Base-by-base conservation (phyloP, 2,797 vertebrate genomes). In the Huso huso region DNA sequence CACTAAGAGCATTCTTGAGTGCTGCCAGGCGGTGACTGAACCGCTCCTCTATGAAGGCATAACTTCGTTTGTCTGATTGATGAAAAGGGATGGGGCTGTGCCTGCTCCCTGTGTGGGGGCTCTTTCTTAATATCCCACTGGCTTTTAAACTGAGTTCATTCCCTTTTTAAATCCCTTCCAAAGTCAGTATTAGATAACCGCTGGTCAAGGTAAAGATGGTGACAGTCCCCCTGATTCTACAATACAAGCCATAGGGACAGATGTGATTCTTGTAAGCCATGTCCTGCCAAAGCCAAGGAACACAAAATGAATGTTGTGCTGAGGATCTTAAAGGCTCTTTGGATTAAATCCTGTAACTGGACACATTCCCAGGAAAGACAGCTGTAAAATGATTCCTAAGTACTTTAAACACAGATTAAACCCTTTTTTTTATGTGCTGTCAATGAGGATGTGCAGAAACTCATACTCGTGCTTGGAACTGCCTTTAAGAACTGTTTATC, bases 301-400 rank as follows among this genome's bases (percentile, higher is more conserved):
- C 72, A 78, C 62, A 70, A 80, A 80, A 82, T 85, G 74, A 80
- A 83, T 84, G 82, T 66, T 63, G 69, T 3, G 59, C 69, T 73
- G 69, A 75, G 71, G 74, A 77, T 76, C 68, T 13, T 18, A 67
- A n/a, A 18, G 77, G 71, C 70, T 81, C 71, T 72, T 74, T 72
- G 63, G 70, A 71, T 66, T 68, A 78, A 82, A 78, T 71, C 76
- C 8, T 23, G 61, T 3, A 65, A 74, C 70, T 77, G 75, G 65
- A 73, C 66, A 50, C 64, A 71, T 77, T 75, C 65, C 53, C 61
- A 65, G 53, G 53, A 18, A 57, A 23, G 53, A 58, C 53, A 57
- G 57, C 53, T 57, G 64, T n/a, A 66, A 57, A 65, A 48, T 37
- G 23, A 37, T 8, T n/a, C 50, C 12, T 37, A 57, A 66, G 57